A percentile compares a stretch with the other conserved stretches of the same genome.
Conservation (phyloP, 2,797 vertebrate species). For the Potorous gilbertii region DNA sequence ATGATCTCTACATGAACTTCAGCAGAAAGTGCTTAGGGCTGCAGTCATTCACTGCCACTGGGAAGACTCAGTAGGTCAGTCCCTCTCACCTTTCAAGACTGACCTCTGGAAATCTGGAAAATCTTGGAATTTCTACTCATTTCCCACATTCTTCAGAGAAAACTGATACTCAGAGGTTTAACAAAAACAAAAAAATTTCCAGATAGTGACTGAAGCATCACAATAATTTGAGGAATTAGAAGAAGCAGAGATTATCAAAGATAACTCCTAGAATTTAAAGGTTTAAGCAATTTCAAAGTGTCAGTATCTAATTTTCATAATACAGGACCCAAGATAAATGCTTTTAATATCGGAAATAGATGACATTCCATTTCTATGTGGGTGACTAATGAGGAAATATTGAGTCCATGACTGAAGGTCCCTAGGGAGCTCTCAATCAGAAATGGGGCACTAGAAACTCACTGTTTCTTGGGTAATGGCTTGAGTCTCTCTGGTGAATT, state of each 20-base stretch:
- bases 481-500: not conserved
- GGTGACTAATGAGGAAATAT: not conserved
- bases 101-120: too few species aligned
- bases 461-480: not conserved
- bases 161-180: not conserved
- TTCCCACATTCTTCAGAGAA: not conserved
- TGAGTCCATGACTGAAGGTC: not conserved
- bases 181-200: not conserved
- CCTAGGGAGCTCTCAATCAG: not conserved
- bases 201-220: not conserved
- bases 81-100: fast-evolving
- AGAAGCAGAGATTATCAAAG: not conserved
- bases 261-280: not conserved
- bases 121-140: not conserved
- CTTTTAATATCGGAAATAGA: not conserved
- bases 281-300: not conserved
- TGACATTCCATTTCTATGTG: not conserved
- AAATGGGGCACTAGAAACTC: not conserved
- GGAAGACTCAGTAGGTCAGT: not conserved
- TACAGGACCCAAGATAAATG: not conserved
- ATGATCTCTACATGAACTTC: slow-evolving; percentile 15
- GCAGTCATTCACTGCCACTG: not conserved
- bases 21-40: not conserved
- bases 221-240: not conserved
- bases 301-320: not conserved